Evolutionary conservation across 2,888 invertebrate genomes (phyloP).

Genomic region (Drosophila anceps): DNA sequence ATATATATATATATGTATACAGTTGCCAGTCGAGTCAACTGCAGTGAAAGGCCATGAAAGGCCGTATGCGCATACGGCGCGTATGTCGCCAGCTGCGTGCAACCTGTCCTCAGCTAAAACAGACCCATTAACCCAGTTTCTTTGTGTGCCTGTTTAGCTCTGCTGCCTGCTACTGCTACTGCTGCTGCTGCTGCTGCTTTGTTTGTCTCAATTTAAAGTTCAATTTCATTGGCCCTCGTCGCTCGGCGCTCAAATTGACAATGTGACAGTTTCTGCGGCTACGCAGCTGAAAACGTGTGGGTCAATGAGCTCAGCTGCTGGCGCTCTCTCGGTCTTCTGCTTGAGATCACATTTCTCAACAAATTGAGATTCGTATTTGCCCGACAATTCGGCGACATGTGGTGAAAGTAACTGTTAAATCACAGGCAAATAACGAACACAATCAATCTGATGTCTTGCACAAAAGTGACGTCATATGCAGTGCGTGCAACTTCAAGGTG

Average conservation of each 20-base stretch:
- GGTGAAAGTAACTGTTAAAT: conserved; percentile 42
- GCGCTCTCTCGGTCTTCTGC: conserved; percentile 13
- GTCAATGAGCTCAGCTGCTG: conserved; percentile 73
- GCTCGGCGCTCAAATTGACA: conserved; percentile 70
- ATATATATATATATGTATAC: background rate
- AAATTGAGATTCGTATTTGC: conserved; percentile 13
- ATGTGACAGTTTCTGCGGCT: conserved; percentile 68
- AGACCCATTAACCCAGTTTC: conserved; percentile 79
- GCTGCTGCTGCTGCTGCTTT: conserved; percentile 45
- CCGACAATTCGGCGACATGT: conserved; percentile 4
- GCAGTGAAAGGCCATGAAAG: conserved; percentile 79
- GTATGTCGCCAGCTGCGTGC: conserved; percentile 45
- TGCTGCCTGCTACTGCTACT: conserved; percentile 21
- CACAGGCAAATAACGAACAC: conserved; percentile 16
- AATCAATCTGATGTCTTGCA: conserved; percentile 10
- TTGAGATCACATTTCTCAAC: conserved; percentile 11
- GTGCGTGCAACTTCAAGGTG: background rate
- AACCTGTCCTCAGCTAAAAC: conserved; percentile 73
- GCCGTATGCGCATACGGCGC: conserved; percentile 76
- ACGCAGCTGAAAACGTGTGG: conserved; percentile 64
- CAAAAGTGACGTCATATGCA: conserved; percentile 1
- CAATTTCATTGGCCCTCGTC: conserved; percentile 82
- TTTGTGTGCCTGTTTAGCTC: conserved; percentile 29
- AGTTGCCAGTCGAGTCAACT: conserved; percentile 29
- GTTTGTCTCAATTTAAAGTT: conserved; percentile 80